Evolutionary conservation across 2,888 invertebrate genomes (phyloP).

Genomic region (Cheilosia scutellata): DNA sequence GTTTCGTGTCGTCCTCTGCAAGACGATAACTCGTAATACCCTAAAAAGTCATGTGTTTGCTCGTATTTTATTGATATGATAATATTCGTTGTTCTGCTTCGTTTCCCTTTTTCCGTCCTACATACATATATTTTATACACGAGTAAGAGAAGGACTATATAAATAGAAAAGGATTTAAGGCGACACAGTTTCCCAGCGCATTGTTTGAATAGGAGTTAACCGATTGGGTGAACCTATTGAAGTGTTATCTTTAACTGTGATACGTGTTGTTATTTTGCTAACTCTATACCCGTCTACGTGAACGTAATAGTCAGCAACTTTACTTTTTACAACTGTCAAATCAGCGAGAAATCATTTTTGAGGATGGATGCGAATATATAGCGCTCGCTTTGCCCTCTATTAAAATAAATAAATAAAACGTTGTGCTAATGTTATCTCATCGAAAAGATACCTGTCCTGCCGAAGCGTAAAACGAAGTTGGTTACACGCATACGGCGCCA

Average conservation of each 20-base stretch:
- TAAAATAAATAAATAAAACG: too few species aligned
- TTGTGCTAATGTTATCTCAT: too few species aligned
- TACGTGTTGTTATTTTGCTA: not conserved
- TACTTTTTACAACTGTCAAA: too few species aligned
- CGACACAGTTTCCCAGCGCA: not conserved
- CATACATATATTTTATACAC: constrained; percentile 9
- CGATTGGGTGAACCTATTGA: not conserved
- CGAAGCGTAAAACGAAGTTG: too few species aligned
- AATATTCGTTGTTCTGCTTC: constrained; percentile 44
- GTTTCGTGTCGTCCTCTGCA: constrained; percentile 31
- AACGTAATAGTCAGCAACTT: not conserved
- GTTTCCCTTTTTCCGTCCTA: not conserved
- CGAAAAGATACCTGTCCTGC: too few species aligned
- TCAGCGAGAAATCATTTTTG: too few species aligned
- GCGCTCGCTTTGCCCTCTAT: too few species aligned
- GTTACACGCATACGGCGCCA: too few species aligned
- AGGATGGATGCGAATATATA: too few species aligned
- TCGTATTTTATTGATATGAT: constrained; percentile 70
- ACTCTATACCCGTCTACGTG: not conserved
- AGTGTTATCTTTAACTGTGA: not conserved
- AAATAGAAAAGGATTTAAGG: constrained; percentile 17
- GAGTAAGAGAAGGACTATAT: constrained; percentile 31
- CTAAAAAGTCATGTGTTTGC: constrained; percentile 51
- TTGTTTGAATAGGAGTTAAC: not conserved
- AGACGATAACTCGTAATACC: constrained; percentile 52